Evolutionary conservation across 2,113 vertebrate species (phyloP).

Genomic region (cattle (Bos taurus)): ARS-UCD2.0 NC_037329.1:3878001-3878500

Average conservation of each 20-base stretch:
- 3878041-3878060: background rate
- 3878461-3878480: too few species aligned
- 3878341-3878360: background rate
- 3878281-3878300: background rate
- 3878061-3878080: background rate
- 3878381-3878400: too few species aligned
- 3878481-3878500: too few species aligned
- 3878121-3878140: background rate
- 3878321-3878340: background rate
- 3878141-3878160: background rate
- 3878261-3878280: background rate
- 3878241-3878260: background rate
- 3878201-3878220: background rate
- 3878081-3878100: too few species aligned
- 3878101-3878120: background rate
- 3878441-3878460: too few species aligned
- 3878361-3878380: too few species aligned
- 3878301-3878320: background rate
- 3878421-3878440: too few species aligned
- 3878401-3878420: too few species aligned
- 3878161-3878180: background rate
- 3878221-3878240: background rate
- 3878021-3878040: background rate
- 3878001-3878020: fast-evolving
- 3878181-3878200: background rate